Evolutionary conservation across 2,113 vertebrate genomes (phyloP).

Genomic region (Albula goreensis): DNA sequence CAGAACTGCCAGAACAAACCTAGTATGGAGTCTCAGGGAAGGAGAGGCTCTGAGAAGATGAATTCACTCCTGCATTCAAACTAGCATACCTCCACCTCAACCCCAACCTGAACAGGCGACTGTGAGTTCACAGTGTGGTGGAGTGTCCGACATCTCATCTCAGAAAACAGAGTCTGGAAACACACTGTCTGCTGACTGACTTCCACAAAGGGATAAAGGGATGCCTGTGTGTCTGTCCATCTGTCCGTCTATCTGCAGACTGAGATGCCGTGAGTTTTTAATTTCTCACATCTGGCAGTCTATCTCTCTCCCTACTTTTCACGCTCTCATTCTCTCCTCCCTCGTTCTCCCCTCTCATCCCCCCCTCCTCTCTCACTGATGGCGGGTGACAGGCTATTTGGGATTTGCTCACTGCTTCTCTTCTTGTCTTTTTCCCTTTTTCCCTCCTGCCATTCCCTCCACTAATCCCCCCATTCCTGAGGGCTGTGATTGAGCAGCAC

Average conservation of each 20-base stretch:
- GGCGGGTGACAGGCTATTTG: conserved; percentile 29
- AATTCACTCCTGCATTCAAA: not conserved
- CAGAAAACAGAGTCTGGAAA: not conserved
- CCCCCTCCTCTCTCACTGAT: not conserved
- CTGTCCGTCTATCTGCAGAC: not conserved
- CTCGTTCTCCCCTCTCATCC: not conserved
- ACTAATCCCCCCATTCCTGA: conserved; percentile 23
- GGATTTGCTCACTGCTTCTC: conserved; percentile 14
- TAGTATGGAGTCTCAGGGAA: not conserved
- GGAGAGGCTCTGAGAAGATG: not conserved
- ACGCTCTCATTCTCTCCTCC: not conserved
- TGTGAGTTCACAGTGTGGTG: not conserved
- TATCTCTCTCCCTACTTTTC: not conserved
- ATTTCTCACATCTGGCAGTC: not conserved
- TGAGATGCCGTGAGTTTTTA: not conserved
- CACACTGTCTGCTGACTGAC: not conserved
- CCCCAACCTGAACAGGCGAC: not conserved
- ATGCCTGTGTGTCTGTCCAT: conserved; percentile 1
- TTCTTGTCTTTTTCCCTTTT: not conserved
- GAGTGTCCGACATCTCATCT: not conserved
- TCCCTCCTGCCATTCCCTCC: not conserved
- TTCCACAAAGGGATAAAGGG: not conserved
- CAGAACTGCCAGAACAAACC: not conserved
- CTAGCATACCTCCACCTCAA: not conserved
- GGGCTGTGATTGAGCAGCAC: conserved; percentile 23